These are phyloP conservation scores for Eonycteris spelaea DNA, from an alignment of 2,113 vertebrate species.

Conservation along the genomic window DNA sequence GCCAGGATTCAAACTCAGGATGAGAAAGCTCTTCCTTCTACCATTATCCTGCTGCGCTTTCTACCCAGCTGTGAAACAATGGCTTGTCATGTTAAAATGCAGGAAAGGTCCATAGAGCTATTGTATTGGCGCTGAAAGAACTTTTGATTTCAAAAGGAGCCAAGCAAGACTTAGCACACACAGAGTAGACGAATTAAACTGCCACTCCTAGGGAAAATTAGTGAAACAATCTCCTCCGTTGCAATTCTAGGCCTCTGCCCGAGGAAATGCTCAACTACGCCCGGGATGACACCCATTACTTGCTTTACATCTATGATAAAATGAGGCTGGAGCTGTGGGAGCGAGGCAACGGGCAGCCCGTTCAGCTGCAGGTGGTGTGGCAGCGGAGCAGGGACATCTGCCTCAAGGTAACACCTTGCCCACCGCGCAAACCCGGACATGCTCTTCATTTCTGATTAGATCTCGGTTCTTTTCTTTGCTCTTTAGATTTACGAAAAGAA, in stretches of 20 bases:
- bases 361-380: slow-evolving; percentile 91
- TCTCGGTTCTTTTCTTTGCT: rapidly evolving
- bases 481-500: neutral
- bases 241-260: slow-evolving; percentile 88
- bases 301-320: slow-evolving; percentile 94
- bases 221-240: neutral
- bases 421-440: rapidly evolving
- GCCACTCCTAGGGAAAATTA: rapidly evolving
- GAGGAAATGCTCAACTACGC: slow-evolving; percentile 95
- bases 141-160: neutral
- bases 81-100: neutral
- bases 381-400: slow-evolving; percentile 92
- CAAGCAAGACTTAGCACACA: neutral
- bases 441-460: rapidly evolving
- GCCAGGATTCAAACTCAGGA: neutral
- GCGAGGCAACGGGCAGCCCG: slow-evolving; percentile 82
- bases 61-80: neutral
- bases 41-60: neutral
- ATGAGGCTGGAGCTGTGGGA: slow-evolving; percentile 88
- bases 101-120: rapidly evolving
- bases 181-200: rapidly evolving
- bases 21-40: neutral
- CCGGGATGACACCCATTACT: slow-evolving; percentile 94
- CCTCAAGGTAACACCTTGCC: slow-evolving; percentile 86
- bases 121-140: neutral